A percentile compares a stretch with the other conserved stretches of the same genome.
Evolutionary conservation across 2,888 invertebrate species (phyloP).

Genomic region (Meganola albula): DNA sequence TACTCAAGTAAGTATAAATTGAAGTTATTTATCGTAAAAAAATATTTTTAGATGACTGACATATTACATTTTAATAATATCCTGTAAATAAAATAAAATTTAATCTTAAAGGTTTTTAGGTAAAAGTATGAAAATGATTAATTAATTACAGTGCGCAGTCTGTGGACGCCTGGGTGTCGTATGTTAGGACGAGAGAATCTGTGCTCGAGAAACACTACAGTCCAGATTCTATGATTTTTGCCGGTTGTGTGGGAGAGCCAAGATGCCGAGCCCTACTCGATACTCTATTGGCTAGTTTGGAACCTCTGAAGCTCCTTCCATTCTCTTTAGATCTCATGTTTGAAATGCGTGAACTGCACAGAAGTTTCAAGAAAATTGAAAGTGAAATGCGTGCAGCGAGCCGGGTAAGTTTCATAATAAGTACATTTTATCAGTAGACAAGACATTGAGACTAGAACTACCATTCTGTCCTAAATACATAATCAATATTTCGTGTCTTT

Average conservation of each 20-base stretch:
- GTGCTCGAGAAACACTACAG: conserved; percentile 89
- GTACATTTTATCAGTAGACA: conserved; percentile 16
- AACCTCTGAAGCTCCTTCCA: conserved; percentile 87
- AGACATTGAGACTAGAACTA: conserved; percentile 19
- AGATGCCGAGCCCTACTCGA: conserved; percentile 82
- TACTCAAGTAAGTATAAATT: conserved; percentile 87
- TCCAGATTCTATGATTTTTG: conserved; percentile 84
- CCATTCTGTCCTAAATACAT: conserved; percentile 25
- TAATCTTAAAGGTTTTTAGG: too few relatives aligned
- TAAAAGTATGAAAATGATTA: too few relatives aligned
- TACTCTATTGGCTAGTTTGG: conserved; percentile 85
- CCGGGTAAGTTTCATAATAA: conserved; percentile 47
- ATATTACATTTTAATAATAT: too few relatives aligned
- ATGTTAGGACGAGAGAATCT: conserved; percentile 89
- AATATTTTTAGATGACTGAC: too few relatives aligned
- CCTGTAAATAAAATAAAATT: too few relatives aligned
- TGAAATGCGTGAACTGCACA: conserved; percentile 85
- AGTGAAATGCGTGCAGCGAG: conserved; percentile 73
- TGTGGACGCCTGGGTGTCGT: conserved; percentile 94
- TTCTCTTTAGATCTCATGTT: conserved; percentile 90
- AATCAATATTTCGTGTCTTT: conserved; percentile 38
- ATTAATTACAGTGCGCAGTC: conserved; percentile 81
- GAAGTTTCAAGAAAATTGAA: conserved; percentile 84
- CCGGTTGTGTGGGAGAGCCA: conserved; percentile 75
- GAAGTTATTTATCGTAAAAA: too few relatives aligned